Evolutionary conservation across 2,888 invertebrate species (phyloP).

Genomic region (Pyrrhia umbra): DNA sequence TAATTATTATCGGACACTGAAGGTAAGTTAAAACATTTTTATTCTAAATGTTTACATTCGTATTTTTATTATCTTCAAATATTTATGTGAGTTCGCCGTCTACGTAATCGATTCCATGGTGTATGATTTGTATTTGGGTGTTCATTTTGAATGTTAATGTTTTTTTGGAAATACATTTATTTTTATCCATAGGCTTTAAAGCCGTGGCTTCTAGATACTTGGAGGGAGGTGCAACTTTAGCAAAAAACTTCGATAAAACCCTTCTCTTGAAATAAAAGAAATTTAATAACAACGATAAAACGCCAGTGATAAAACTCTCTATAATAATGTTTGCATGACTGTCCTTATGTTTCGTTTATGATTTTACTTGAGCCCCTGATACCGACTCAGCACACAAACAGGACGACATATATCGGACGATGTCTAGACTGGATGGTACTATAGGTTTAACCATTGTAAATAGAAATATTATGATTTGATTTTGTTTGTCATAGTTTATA

Average conservation of each 20-base stretch:
- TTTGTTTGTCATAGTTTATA: constrained; percentile 85
- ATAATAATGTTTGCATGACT: constrained; percentile 84
- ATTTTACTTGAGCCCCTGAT: constrained; percentile 87
- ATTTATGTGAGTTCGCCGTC: constrained; percentile 60
- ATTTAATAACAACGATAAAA: constrained; percentile 66
- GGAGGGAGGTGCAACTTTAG: constrained; percentile 81
- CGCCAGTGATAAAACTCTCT: constrained; percentile 71
- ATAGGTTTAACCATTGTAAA: constrained; percentile 71
- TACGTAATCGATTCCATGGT: constrained; percentile 88
- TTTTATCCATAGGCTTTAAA: constrained; percentile 45
- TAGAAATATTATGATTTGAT: constrained; percentile 69
- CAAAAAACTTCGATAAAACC: constrained; percentile 57
- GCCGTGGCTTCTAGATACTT: constrained; percentile 80
- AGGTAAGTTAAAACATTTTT: constrained; percentile 82
- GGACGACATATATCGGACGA: constrained; percentile 71
- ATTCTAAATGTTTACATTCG: constrained; percentile 62
- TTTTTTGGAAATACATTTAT: constrained; percentile 37
- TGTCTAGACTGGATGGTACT: constrained; percentile 70
- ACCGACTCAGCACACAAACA: constrained; percentile 88
- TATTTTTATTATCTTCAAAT: constrained; percentile 59
- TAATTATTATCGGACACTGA: constrained; percentile 63
- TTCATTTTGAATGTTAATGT: constrained; percentile 67
- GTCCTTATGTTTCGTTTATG: constrained; percentile 85
- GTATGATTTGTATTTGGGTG: constrained; percentile 70
- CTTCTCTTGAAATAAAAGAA: constrained; percentile 60